Evolutionary conservation across 1,140 invertebrate genomes (phyloP).

Genomic region (Drosophila navojoa): DNA sequence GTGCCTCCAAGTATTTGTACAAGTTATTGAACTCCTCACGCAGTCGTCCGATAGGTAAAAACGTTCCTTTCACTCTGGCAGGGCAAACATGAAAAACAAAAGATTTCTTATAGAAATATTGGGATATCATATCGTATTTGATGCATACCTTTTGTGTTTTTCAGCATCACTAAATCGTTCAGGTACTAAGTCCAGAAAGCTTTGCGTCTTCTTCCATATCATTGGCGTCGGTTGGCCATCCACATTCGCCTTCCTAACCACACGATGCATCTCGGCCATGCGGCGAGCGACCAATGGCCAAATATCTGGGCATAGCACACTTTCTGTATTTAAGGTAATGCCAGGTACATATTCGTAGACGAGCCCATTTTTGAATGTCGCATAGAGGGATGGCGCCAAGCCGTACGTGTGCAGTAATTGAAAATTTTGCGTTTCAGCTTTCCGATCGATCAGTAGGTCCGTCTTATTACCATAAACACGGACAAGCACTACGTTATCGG

Average conservation of each 20-base stretch:
- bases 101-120: background rate
- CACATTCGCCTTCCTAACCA: slow-evolving; percentile 73
- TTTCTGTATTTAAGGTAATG: slow-evolving; percentile 89
- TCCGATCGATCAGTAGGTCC: slow-evolving; percentile 95
- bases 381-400: slow-evolving; percentile 93
- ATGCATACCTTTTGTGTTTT: slow-evolving; percentile 87
- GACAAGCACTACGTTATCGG: slow-evolving; percentile 92
- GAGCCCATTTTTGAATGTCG: slow-evolving; percentile 96
- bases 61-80: slow-evolving; percentile 88
- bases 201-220: slow-evolving; percentile 90
- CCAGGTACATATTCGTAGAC: slow-evolving; percentile 96
- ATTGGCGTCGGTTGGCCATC: slow-evolving; percentile 84
- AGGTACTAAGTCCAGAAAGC: slow-evolving; percentile 90
- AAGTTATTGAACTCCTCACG: slow-evolving; percentile 89
- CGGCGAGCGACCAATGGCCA: slow-evolving; percentile 90
- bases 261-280: slow-evolving; percentile 92
- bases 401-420: slow-evolving; percentile 89
- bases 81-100: background rate
- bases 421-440: slow-evolving; percentile 91
- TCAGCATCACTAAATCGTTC: slow-evolving; percentile 86
- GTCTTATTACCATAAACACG: slow-evolving; percentile 97
- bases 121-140: background rate
- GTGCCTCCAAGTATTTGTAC: slow-evolving; percentile 87
- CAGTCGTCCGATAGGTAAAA: slow-evolving; percentile 88
- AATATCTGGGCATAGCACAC: slow-evolving; percentile 89